These are phyloP conservation scores for Ptilonorhynchus violaceus DNA, from an alignment of 2,113 vertebrate genomes.

Conservation along the genomic window DNA sequence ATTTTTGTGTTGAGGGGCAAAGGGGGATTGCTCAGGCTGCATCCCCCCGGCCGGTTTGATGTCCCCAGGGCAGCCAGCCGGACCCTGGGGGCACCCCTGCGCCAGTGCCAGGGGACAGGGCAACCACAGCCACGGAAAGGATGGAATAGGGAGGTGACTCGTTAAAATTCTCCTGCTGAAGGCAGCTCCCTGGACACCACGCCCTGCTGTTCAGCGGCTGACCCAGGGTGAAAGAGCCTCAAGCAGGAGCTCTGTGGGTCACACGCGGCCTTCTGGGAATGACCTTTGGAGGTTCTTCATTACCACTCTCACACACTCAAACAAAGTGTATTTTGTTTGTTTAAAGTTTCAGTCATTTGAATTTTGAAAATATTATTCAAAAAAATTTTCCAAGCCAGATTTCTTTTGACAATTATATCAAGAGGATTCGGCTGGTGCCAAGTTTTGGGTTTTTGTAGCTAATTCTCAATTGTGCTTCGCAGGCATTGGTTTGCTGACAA, in stretches of 20 bases:
- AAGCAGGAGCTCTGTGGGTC: background rate
- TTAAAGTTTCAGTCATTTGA: slow-evolving; percentile 52
- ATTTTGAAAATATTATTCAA: slow-evolving; percentile 63
- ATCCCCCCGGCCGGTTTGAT: accelerated
- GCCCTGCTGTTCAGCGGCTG: background rate
- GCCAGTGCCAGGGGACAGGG: accelerated
- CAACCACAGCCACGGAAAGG: accelerated
- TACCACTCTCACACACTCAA: background rate
- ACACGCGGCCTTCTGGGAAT: background rate
- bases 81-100: accelerated
- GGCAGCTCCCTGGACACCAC: background rate
- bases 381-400: slow-evolving; percentile 47
- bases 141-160: accelerated
- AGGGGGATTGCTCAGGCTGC: accelerated
- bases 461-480: slow-evolving; percentile 71
- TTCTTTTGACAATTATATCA: slow-evolving; percentile 76
- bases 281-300: background rate
- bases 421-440: slow-evolving; percentile 40
- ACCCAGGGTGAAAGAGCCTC: no score
- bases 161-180: background rate
- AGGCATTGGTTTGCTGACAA: slow-evolving; percentile 62
- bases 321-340: slow-evolving; percentile 60
- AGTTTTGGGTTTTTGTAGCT: slow-evolving; percentile 56
- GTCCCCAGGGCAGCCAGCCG: accelerated
- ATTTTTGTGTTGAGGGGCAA: accelerated